phyloP scores from a whole-genome alignment of 2,113 vertebrate species.

The Pterophyllum scalare region DNA sequence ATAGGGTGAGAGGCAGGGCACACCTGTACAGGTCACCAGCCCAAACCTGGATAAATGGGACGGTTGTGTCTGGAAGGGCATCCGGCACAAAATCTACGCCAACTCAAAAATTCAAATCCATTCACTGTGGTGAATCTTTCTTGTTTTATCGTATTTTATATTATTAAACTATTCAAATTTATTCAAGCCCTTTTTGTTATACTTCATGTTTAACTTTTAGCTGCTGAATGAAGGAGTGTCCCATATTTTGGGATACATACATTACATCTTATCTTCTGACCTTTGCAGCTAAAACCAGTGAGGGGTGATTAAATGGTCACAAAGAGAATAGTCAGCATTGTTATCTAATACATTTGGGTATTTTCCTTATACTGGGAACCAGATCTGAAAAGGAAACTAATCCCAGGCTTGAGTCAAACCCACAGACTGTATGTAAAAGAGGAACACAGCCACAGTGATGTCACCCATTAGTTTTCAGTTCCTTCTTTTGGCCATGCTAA shows the following conservation, averaged over 20 bases:
- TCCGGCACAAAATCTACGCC: not conserved
- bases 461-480: too few relatives aligned
- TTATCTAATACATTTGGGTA: not conserved
- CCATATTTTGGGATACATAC: not conserved
- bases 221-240: not conserved
- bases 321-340: accelerated
- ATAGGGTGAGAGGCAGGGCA: too few relatives aligned
- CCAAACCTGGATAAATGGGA: not conserved
- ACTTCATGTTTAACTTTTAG: not conserved
- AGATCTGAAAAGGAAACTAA: not conserved
- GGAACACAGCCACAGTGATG: not conserved
- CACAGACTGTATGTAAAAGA: not conserved
- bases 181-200: not conserved
- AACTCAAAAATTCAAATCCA: accelerated
- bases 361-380: not conserved
- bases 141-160: not conserved
- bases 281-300: not conserved
- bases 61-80: not conserved
- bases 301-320: not conserved
- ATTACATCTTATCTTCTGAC: not conserved
- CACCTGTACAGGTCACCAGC: too few relatives aligned
- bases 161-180: not conserved
- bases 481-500: too few relatives aligned
- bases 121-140: not conserved
- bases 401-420: not conserved